Conservation (phyloP, 1,140 invertebrate species). For the Ostrea denselamellosa region DNA sequence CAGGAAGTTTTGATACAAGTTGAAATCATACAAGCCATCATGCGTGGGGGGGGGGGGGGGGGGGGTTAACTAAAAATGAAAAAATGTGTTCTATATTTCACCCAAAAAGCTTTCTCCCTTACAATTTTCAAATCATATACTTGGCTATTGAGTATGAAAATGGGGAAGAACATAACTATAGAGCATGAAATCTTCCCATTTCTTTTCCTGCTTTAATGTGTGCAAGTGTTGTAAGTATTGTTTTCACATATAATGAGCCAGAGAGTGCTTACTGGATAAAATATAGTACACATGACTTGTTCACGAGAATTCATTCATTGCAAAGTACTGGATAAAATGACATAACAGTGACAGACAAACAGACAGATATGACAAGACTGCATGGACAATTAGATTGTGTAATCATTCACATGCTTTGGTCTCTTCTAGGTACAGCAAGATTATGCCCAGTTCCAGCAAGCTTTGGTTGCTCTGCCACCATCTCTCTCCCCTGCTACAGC, state of each 20-base stretch:
- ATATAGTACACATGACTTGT: background rate
- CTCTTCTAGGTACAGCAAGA: slow-evolving; percentile 83
- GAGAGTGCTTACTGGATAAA: background rate
- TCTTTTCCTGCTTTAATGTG: no score
- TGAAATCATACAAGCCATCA: no score
- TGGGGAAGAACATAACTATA: no score
- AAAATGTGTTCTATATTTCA: slow-evolving; percentile 1
- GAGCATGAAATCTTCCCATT: no score
- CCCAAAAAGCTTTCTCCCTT: background rate
- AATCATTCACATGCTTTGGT: slow-evolving; percentile 54
- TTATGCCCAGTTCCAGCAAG: slow-evolving; percentile 84
- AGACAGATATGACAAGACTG: background rate
- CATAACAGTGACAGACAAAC: background rate
- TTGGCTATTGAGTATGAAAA: no score
- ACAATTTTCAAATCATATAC: no score
- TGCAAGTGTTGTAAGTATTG: no score
- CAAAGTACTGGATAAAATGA: background rate
- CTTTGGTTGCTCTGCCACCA: slow-evolving; percentile 73
- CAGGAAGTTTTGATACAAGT: no score
- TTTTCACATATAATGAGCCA: no score
- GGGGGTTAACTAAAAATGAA: no score
- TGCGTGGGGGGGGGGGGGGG: no score
- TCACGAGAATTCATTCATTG: no score
- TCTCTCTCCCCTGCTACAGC: slow-evolving; percentile 68
- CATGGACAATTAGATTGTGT: slow-evolving; percentile 10